These are phyloP conservation scores for Chironomus striatipennis DNA, from an alignment of 1,140 invertebrate species.

Conservation along the genomic window DNA sequence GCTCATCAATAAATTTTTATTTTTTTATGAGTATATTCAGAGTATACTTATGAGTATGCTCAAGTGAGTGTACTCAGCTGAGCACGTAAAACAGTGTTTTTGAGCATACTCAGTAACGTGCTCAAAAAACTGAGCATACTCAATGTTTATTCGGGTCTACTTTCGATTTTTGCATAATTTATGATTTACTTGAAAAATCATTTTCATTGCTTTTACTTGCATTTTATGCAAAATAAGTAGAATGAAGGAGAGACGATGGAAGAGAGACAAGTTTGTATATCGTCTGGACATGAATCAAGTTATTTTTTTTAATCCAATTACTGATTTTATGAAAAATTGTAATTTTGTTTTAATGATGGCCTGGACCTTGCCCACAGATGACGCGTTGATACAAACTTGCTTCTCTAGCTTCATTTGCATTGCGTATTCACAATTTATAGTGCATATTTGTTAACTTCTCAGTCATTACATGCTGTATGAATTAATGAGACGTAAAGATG, in stretches of 20 bases:
- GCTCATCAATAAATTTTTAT: too few species aligned
- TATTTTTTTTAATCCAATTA: slow-evolving; percentile 13
- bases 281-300: neutral
- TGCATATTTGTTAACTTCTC: neutral
- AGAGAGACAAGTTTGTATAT: neutral
- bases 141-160: too few species aligned
- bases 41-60: too few species aligned
- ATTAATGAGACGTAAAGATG: neutral
- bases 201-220: too few species aligned
- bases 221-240: neutral
- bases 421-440: too few species aligned
- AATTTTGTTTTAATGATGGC: slow-evolving; percentile 20
- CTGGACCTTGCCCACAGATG: neutral
- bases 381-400: neutral
- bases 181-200: too few species aligned
- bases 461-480: neutral
- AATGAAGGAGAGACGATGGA: neutral
- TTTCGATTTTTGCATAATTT: slow-evolving; percentile 23
- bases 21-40: too few species aligned
- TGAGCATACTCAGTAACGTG: too few species aligned
- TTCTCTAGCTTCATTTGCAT: too few species aligned
- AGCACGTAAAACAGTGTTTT: too few species aligned
- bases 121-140: too few species aligned
- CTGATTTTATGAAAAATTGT: slow-evolving; percentile 22
- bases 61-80: too few species aligned